Conservation (phyloP, 2,888 invertebrate genomes). For the Beris chalybata region DNA sequence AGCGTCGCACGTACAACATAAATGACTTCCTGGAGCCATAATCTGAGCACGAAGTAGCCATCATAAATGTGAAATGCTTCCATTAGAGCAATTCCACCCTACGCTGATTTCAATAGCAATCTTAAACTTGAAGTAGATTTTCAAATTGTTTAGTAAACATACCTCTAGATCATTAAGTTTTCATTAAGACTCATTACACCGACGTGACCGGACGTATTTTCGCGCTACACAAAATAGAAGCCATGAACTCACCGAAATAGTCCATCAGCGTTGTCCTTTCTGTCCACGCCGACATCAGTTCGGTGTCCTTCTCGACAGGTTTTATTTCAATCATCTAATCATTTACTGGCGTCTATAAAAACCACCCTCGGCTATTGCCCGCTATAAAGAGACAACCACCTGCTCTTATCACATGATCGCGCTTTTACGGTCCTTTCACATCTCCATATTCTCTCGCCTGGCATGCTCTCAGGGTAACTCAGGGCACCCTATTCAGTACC, state of each 20-base stretch:
- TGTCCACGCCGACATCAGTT: conserved; percentile 25
- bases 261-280: conserved; percentile 13
- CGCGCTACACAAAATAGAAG: not conserved
- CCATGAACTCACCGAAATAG: not conserved
- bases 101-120: conserved; percentile 15
- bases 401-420: conserved; percentile 40
- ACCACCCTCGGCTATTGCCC: conserved; percentile 9
- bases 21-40: too few species aligned
- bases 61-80: not conserved
- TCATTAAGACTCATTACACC: conserved; percentile 28
- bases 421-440: conserved; percentile 35
- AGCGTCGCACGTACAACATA: too few species aligned
- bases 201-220: not conserved
- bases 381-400: conserved; percentile 35
- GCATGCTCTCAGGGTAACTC: conserved; percentile 1
- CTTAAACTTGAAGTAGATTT: conserved; percentile 5
- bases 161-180: conserved; percentile 21
- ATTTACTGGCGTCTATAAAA: conserved; percentile 30
- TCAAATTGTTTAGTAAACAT: conserved; percentile 9
- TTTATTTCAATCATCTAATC: conserved; percentile 35
- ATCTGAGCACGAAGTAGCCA: too few species aligned
- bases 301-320: conserved; percentile 17
- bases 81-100: not conserved
- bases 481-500: not conserved
- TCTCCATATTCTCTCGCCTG: conserved; percentile 16